phyloP scores from a whole-genome alignment of 2,113 vertebrate genomes.

The Pterocles gutturalis region DNA sequence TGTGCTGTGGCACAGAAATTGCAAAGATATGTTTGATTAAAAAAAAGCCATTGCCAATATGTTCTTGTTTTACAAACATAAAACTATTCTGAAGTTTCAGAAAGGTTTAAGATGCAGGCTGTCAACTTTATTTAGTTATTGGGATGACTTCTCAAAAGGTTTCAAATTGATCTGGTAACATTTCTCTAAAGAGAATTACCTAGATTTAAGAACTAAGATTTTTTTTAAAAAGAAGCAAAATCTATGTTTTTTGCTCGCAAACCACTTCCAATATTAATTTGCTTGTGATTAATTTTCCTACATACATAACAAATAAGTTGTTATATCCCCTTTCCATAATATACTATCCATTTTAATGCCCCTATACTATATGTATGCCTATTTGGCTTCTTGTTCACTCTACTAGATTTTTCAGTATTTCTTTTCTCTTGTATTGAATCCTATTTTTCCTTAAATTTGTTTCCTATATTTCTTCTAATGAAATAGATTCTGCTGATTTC shows the following conservation, averaged over 20 bases:
- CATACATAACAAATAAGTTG: background rate
- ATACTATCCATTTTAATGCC: background rate
- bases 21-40: slow-evolving; percentile 45
- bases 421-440: background rate
- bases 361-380: accelerated
- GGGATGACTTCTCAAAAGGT: background rate
- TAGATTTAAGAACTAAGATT: background rate
- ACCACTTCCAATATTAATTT: background rate
- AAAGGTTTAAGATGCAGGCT: slow-evolving; percentile 26
- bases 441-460: background rate
- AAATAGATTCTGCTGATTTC: background rate
- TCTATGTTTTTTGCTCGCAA: background rate
- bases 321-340: background rate
- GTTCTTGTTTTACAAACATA: slow-evolving; percentile 54
- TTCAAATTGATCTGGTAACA: background rate
- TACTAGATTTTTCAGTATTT: background rate
- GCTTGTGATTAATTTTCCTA: background rate
- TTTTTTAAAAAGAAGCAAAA: background rate
- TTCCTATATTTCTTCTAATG: background rate
- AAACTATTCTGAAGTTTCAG: slow-evolving; percentile 16
- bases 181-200: background rate
- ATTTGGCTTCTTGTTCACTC: background rate
- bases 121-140: slow-evolving; percentile 14
- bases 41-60: slow-evolving; percentile 31
- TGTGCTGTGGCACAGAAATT: slow-evolving; percentile 37